These are phyloP conservation scores for Strix aluco DNA, from an alignment of 2,113 vertebrate species.

Conservation along the genomic window DNA sequence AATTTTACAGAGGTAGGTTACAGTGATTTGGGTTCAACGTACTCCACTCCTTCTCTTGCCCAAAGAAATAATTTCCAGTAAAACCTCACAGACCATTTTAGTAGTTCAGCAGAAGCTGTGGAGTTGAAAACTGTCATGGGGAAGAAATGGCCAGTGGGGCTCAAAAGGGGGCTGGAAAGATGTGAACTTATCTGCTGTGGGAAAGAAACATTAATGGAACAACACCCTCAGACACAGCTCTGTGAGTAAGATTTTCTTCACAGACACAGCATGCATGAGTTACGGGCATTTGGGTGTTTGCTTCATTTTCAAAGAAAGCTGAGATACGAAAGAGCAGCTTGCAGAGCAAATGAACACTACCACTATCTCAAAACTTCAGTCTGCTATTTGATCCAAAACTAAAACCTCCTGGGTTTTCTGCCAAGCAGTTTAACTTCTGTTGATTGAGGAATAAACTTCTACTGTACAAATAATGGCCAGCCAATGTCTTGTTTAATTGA, in stretches of 20 bases:
- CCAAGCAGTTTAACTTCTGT: neutral
- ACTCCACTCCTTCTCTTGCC: neutral
- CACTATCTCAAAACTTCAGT: neutral
- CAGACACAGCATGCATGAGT: neutral
- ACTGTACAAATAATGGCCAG: constrained; percentile 11
- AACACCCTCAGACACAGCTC: neutral
- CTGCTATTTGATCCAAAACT: neutral
- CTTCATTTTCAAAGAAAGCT: constrained; percentile 7
- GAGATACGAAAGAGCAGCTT: constrained; percentile 2
- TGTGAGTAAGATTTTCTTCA: neutral
- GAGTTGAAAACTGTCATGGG: neutral
- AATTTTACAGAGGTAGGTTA: neutral
- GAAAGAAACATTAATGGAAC: neutral
- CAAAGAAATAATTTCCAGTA: neutral
- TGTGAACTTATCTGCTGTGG: neutral
- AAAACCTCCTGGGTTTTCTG: constrained; percentile 7
- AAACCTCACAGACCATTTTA: neutral
- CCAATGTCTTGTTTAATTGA: constrained; percentile 41
- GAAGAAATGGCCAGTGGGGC: neutral
- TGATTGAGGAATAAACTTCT: neutral
- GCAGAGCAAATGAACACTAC: neutral
- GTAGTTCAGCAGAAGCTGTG: neutral
- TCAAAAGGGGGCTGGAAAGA: neutral
- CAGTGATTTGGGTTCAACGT: neutral
- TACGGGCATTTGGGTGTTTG: neutral